Conservation (phyloP, 2,888 invertebrate genomes). For the Zhuqinia jingwanae region DNA sequence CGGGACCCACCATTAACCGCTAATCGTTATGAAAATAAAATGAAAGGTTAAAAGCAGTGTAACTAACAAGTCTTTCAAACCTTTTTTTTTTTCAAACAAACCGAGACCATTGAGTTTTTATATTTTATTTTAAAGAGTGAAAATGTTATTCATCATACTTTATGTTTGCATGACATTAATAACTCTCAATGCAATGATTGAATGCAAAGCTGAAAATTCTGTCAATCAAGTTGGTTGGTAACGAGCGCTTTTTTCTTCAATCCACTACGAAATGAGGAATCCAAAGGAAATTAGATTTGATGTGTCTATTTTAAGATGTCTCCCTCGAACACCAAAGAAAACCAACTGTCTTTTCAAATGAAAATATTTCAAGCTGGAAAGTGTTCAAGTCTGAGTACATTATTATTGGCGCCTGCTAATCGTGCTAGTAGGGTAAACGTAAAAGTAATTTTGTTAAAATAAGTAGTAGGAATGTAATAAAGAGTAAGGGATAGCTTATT, state of each 20-base stretch:
- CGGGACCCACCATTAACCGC: too few relatives aligned
- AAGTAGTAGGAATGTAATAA: too few relatives aligned
- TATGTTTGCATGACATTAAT: neutral
- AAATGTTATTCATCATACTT: constrained; percentile 28
- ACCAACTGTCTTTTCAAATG: neutral
- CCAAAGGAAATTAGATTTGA: constrained; percentile 32
- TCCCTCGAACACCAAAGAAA: neutral
- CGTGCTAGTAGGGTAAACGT: neutral
- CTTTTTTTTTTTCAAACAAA: too few relatives aligned
- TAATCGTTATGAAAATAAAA: too few relatives aligned
- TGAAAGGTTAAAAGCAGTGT: too few relatives aligned
- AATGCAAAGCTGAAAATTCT: neutral
- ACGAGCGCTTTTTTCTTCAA: constrained; percentile 2
- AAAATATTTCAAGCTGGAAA: constrained; percentile 37
- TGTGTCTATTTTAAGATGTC: constrained; percentile 51
- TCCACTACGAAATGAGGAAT: constrained; percentile 1
- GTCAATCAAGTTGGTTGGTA: constrained; percentile 31
- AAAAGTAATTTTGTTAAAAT: too few relatives aligned
- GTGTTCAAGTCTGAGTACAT: constrained; percentile 17
- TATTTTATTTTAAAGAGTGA: too few relatives aligned
- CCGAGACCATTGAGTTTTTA: too few relatives aligned
- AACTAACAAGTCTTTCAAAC: too few relatives aligned
- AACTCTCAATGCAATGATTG: neutral
- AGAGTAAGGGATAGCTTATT: too few relatives aligned
- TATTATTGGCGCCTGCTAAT: neutral